A percentile compares a stretch with the other conserved stretches of the same genome.
Evolutionary conservation across 37 sponge, comb jelly and placozoan species (phyloP).

Genomic region (Halisarca cf. caerulea): DNA sequence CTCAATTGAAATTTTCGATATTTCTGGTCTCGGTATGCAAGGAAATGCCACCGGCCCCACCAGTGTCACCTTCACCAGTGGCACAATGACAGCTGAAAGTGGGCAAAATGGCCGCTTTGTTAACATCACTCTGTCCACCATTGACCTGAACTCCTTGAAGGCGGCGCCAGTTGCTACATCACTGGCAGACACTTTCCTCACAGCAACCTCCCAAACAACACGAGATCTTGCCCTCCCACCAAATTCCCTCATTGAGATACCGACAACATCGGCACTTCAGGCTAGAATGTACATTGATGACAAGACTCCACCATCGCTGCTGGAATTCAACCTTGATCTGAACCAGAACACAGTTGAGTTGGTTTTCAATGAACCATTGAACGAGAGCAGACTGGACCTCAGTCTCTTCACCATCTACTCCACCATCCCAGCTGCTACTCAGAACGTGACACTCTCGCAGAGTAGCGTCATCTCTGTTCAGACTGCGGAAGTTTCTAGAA

Average conservation of each 20-base stretch:
- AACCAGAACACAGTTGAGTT: constrained; percentile 46
- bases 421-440: background rate
- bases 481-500: constrained; percentile 19
- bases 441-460: constrained; percentile 37
- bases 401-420: constrained; percentile 26
- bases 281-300: constrained; percentile 53
- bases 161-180: constrained; percentile 41
- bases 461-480: constrained; percentile 30
- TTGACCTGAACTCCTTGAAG: constrained; percentile 80
- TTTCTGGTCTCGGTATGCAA: constrained; percentile 57
- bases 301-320: constrained; percentile 59
- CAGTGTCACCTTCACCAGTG: constrained; percentile 57
- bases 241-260: constrained; percentile 41
- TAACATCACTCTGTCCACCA: constrained; percentile 45
- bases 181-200: constrained; percentile 54
- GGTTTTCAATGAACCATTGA: constrained; percentile 77
- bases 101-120: constrained; percentile 48
- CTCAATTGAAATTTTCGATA: constrained; percentile 42
- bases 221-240: constrained; percentile 69
- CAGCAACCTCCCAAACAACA: constrained; percentile 44
- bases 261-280: constrained; percentile 32
- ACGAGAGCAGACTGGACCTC: constrained; percentile 42
- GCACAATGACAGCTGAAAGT: constrained; percentile 29
- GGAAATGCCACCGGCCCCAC: background rate
- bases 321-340: constrained; percentile 66